Conservation (phyloP, 1,140 invertebrate genomes). For the Drosophila sucinea region DNA sequence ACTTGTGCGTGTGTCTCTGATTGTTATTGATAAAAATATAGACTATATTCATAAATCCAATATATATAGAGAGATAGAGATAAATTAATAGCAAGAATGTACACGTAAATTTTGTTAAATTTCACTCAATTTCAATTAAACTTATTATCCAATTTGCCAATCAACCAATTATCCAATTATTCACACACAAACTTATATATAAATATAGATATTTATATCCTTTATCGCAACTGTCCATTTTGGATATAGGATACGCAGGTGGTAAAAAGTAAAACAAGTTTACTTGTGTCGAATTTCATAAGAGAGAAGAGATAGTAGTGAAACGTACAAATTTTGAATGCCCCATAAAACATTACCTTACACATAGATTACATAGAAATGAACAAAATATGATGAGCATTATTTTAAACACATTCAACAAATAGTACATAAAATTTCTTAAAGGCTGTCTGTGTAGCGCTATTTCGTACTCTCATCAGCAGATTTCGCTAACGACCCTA, state of each 20-base stretch:
- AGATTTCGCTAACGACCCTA: too few species aligned
- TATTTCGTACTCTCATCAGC: too few species aligned
- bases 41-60: not conserved
- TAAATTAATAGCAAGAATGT: not conserved
- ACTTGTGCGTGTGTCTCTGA: not conserved
- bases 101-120: not conserved
- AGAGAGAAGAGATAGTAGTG: not conserved
- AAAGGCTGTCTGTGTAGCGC: too few species aligned
- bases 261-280: not conserved
- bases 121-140: not conserved
- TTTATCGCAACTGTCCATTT: not conserved
- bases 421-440: too few species aligned
- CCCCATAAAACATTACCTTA: not conserved
- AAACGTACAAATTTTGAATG: not conserved
- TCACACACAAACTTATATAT: not conserved
- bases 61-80: not conserved
- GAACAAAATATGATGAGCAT: too few species aligned
- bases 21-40: conserved; percentile 3
- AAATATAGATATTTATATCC: not conserved
- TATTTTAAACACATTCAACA: too few species aligned
- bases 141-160: not conserved
- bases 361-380: too few species aligned
- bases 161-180: not conserved
- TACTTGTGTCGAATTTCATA: too few species aligned
- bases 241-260: not conserved